phyloP scores from a whole-genome alignment of 30 jellyfish, hydroid and myxozoan species.

The Turritopsis rubra region DNA sequence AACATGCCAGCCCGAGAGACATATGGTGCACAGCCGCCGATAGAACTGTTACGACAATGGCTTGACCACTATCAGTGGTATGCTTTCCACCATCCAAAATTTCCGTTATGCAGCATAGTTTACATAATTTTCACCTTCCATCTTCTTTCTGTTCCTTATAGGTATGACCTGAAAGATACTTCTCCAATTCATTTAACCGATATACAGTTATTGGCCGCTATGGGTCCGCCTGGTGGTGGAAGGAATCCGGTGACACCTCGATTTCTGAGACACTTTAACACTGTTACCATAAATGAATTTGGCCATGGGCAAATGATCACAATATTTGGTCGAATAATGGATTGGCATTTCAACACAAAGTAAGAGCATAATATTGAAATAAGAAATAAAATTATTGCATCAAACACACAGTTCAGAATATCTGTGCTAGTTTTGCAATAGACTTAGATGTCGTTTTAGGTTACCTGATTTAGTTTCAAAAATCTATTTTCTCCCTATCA shows the following conservation, averaged over 20 bases:
- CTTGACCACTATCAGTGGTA: slow-evolving; percentile 94
- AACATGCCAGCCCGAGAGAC: slow-evolving; percentile 98
- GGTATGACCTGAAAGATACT: slow-evolving; percentile 95
- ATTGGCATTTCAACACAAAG: slow-evolving; percentile 93
- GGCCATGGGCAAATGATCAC: slow-evolving; percentile 69
- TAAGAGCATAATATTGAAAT: slow-evolving; percentile 35
- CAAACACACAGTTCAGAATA: too few species aligned
- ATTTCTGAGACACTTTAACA: slow-evolving; percentile 91
- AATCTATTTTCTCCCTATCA: too few species aligned
- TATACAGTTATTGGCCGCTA: slow-evolving; percentile 94
- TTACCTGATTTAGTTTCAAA: background rate
- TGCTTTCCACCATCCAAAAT: background rate
- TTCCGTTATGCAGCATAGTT: background rate
- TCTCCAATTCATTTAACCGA: slow-evolving; percentile 95
- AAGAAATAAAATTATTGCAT: background rate
- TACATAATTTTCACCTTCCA: background rate
- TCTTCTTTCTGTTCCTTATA: background rate
- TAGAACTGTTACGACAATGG: slow-evolving; percentile 94
- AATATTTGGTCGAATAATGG: slow-evolving; percentile 89
- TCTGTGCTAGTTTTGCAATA: background rate
- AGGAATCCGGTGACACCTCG: slow-evolving; percentile 97
- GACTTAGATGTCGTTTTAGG: background rate
- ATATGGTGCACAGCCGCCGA: slow-evolving; percentile 99
- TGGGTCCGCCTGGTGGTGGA: slow-evolving; percentile 99
- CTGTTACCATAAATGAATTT: slow-evolving; percentile 86